Evolutionary conservation across 2,797 vertebrate species (phyloP), one percentile per base, ranked within the genome.

Genomic region (Luscinia megarhynchos): DNA sequence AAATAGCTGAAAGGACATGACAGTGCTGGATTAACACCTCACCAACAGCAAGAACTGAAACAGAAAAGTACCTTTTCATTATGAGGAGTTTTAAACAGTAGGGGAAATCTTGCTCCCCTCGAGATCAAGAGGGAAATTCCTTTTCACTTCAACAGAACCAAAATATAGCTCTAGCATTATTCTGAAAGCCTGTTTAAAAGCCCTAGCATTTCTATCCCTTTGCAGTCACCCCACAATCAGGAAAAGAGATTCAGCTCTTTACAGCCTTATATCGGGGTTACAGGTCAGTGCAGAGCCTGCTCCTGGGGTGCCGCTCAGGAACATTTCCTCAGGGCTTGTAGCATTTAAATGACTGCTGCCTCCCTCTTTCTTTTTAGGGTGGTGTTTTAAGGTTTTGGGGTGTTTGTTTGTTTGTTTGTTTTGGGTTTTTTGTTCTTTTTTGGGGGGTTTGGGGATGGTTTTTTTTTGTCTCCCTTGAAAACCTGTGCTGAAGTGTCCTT

Each of bases 41-140:
- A 21, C 36, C 74, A 20, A 3, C 73, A 59, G 62, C 89, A 87
- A 81, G 73, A 91, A 92, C 66, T 34, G 69, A 91, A 96, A 90
- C 79, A 91, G 58, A 81, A 87, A 95, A 91, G 76, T 20, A 81
- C 69, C 53, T 94, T 94, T 72, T 91, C 87, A 21, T 79, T 94
- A 69, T 84, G 84, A 92, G 58, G 58, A 84, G 61, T 87, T 66
- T 85, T 84, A 63, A 78, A 78, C 51, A 55, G 73, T 14, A 89
- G 89, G 82, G 92, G 92, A 96, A 95, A 66, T 84, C 89, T 84
- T 78, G n/a, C 58, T 95, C 29, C 73, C 26, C 27, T 80, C 13
- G 6, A 87, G 59, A 87, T 75, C 48, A 51, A 41, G 79, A 73
- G 93, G 91, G 91, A 93, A 93, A 88, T 95, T 95, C 79, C 92